A percentile compares a stretch with the other conserved stretches of the same genome.
Conservation (phyloP, 2,113 vertebrate genomes). For the Oreochromis spilurus region DNA sequence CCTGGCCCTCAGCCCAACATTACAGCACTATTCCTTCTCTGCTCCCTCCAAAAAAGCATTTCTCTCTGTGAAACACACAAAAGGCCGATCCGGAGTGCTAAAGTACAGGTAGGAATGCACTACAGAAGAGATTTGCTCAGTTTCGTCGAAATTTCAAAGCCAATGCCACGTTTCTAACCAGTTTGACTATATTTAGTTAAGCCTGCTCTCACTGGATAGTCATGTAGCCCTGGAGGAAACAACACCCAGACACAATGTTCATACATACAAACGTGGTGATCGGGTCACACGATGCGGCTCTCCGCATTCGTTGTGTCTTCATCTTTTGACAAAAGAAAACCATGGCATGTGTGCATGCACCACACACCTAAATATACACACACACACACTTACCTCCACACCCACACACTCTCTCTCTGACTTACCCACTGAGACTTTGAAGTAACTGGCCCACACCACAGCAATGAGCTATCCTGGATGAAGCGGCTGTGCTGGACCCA, state of each 20-base stretch:
- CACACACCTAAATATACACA: not conserved
- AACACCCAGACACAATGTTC: not conserved
- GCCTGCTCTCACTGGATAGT: slow-evolving; percentile 8
- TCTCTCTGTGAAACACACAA: slow-evolving; percentile 16
- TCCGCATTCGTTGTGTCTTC: not conserved
- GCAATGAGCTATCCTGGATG: slow-evolving; percentile 2
- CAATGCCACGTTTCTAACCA: not conserved
- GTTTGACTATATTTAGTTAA: slow-evolving; percentile 13
- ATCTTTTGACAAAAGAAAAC: not conserved
- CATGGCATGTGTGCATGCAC: not conserved
- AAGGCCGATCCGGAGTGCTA: slow-evolving; percentile 3
- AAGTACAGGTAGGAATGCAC: slow-evolving; percentile 24
- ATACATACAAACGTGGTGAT: not conserved
- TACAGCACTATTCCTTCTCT: slow-evolving; percentile 46
- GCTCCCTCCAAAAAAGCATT: slow-evolving; percentile 51
- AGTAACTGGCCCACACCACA: not conserved
- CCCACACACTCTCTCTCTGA: slow-evolving; percentile 23
- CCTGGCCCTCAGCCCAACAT: slow-evolving; percentile 66
- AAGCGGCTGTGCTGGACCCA: slow-evolving; percentile 24
- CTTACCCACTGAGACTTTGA: slow-evolving; percentile 56
- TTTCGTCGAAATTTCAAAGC: slow-evolving; percentile 22
- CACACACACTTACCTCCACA: slow-evolving; percentile 27
- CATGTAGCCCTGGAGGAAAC: slow-evolving; percentile 1
- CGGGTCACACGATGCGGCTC: not conserved
- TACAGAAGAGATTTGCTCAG: not conserved